Evolutionary conservation across 2,888 invertebrate genomes (phyloP), one percentile per base, ranked within the genome.

Genomic region (Sesia apiformis): DNA sequence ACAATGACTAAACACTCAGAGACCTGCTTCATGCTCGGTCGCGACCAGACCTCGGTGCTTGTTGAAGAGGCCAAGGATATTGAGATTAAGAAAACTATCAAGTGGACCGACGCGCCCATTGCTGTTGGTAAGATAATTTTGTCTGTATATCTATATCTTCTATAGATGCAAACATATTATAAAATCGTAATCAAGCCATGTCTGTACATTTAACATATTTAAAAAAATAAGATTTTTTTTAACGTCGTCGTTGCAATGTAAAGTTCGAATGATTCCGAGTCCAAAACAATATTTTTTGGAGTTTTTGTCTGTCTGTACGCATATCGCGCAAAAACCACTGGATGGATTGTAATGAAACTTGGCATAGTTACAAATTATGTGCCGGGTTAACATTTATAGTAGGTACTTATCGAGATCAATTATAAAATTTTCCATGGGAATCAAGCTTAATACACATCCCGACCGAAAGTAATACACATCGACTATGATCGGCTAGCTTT

Each of bases 21-120:
- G 58, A 92, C 91, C 54, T 91, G 93, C 38, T 94, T 97, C 73
- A 94, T 96, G 4, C 91, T 98, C 40, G 95, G 96, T 0, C 93
- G 96, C 66, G 98, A 98, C 77, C 94, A 94, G 51, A 95, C 95
- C 67, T 94, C 97, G 0, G 95, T 98, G 58, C 91, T 97, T 3
- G 94, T 98, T 55, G 94, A 97, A 76, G 93, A 94, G 38, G 91
- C 91, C 49, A 91, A 94, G 52, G 92, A 93, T 56, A 78, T 86
- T 59, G 74, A 81, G 58, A 83, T 92, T 90, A 75, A 93, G 92
- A 75, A 94, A 76, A 93, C 94, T 38, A 90, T 96, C 3, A 94
- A 93, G 70, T 97, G 96, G 96, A 91, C 92, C 3, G 95, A 96
- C 70, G 91, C 93, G 39, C 96, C 97, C 5, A 79, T 92, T 57